These are phyloP conservation scores for Lacerta agilis DNA, from an alignment of 2,797 vertebrate genomes.

Conservation along the genomic window DNA sequence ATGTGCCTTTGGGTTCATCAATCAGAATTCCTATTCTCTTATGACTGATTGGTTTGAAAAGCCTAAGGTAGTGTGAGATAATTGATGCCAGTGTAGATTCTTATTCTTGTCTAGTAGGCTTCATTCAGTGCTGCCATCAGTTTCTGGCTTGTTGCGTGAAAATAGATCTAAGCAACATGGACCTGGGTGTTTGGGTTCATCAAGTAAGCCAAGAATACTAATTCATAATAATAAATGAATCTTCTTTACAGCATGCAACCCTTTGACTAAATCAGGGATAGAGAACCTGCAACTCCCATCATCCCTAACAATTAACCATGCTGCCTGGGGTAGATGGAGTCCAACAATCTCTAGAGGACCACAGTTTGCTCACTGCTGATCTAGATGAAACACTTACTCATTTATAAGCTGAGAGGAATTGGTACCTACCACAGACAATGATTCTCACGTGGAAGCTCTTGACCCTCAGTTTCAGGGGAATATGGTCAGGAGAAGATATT, in stretches of 20 bases:
- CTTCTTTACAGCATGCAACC: background rate
- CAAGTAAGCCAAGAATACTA: background rate
- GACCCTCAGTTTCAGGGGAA: background rate
- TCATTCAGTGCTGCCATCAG: too few species aligned
- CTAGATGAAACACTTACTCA: background rate
- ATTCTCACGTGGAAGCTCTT: background rate
- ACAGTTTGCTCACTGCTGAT: background rate
- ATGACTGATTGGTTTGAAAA: background rate
- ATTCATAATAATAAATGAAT: background rate
- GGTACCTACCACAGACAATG: background rate
- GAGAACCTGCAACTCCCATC: too few species aligned
- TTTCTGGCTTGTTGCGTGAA: background rate
- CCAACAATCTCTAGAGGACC: too few species aligned
- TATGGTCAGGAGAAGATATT: too few species aligned
- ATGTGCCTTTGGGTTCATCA: background rate
- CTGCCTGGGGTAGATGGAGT: too few species aligned
- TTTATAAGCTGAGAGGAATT: background rate
- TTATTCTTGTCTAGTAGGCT: too few species aligned
- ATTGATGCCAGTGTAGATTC: too few species aligned
- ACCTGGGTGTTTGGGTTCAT: too few species aligned
- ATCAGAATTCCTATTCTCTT: too few species aligned
- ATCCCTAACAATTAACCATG: too few species aligned
- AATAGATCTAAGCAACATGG: background rate
- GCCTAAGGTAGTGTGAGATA: background rate
- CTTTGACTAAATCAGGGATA: too few species aligned